Percentiles rank a stretch among this genome's conserved stretches.
Evolutionary conservation across 2,888 invertebrate species (phyloP).

Genomic region (Epinotia demarniana): DNA sequence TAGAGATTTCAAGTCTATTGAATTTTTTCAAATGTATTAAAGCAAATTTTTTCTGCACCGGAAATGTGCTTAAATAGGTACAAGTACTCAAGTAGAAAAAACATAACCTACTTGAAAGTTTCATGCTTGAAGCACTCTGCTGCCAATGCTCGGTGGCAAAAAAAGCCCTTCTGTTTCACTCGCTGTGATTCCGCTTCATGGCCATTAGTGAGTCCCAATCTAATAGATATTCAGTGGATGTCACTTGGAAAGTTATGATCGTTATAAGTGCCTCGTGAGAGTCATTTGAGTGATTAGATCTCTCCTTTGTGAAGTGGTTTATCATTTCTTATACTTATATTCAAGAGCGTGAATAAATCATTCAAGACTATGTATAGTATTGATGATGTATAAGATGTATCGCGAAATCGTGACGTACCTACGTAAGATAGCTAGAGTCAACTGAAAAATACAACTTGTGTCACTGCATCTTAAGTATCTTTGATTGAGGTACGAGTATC

Average conservation of each 20-base stretch:
- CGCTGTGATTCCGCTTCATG: not conserved
- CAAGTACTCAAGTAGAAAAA: not conserved
- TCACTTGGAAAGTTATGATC: constrained; percentile 8
- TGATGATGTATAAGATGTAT: not conserved
- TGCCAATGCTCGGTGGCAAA: not conserved
- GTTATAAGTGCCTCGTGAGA: not conserved
- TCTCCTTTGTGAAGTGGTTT: constrained; percentile 6
- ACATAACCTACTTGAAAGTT: not conserved
- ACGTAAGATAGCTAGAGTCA: not conserved
- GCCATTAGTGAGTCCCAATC: not conserved
- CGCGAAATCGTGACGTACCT: not conserved
- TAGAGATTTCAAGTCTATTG: no score
- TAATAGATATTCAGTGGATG: not conserved
- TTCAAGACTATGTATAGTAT: not conserved
- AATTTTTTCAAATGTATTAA: no score
- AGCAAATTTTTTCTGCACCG: not conserved
- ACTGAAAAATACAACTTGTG: not conserved
- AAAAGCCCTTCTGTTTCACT: no score
- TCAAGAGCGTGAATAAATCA: constrained; percentile 1
- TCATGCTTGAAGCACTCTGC: not conserved
- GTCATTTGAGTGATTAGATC: constrained; percentile 8
- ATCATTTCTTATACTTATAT: constrained; percentile 1
- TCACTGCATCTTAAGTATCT: not conserved
- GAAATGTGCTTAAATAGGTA: not conserved
- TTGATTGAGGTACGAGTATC: not conserved